phyloP scores from a whole-genome alignment of 2,113 vertebrate genomes.

The Caranx melampygus region DNA sequence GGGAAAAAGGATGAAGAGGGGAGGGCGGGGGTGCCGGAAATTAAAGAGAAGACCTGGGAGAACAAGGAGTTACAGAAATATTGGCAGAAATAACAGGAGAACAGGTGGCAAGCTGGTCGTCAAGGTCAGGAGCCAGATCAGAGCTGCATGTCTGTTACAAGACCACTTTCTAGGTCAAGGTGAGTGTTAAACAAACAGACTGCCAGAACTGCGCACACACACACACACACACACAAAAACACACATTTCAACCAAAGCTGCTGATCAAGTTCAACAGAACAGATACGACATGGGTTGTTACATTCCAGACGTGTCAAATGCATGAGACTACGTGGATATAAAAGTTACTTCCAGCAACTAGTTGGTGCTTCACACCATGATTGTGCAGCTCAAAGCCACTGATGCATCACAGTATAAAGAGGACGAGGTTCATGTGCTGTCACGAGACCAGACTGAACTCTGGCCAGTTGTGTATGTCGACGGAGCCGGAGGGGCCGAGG shows the following conservation, averaged over 20 bases:
- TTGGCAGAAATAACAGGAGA: slow-evolving; percentile 72
- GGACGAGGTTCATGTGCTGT: slow-evolving; percentile 20
- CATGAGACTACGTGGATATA: background rate
- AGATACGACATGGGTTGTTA: background rate
- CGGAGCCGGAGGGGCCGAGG: slow-evolving; percentile 4
- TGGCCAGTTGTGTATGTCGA: background rate
- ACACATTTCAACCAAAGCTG: slow-evolving; percentile 18
- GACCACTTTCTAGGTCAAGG: slow-evolving; percentile 56
- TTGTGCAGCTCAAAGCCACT: slow-evolving; percentile 16
- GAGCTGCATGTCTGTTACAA: slow-evolving; percentile 44
- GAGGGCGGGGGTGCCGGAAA: slow-evolving; percentile 55
- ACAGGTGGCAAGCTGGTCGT: slow-evolving; percentile 65
- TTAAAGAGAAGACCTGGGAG: slow-evolving; percentile 58
- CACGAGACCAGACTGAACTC: slow-evolving; percentile 19
- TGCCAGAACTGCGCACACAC: slow-evolving; percentile 47
- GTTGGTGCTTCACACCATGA: background rate
- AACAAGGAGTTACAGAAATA: slow-evolving; percentile 67
- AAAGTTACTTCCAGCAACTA: too few species aligned
- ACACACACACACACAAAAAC: slow-evolving; percentile 34
- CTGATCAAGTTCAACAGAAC: slow-evolving; percentile 5
- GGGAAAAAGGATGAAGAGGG: slow-evolving; percentile 21
- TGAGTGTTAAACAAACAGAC: slow-evolving; percentile 66
- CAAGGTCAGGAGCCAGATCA: slow-evolving; percentile 64
- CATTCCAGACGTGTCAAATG: background rate
- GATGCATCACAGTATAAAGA: slow-evolving; percentile 27